These are phyloP conservation scores for Hucho hucho DNA, from an alignment of 2,113 vertebrate genomes.

Conservation along the genomic window DNA sequence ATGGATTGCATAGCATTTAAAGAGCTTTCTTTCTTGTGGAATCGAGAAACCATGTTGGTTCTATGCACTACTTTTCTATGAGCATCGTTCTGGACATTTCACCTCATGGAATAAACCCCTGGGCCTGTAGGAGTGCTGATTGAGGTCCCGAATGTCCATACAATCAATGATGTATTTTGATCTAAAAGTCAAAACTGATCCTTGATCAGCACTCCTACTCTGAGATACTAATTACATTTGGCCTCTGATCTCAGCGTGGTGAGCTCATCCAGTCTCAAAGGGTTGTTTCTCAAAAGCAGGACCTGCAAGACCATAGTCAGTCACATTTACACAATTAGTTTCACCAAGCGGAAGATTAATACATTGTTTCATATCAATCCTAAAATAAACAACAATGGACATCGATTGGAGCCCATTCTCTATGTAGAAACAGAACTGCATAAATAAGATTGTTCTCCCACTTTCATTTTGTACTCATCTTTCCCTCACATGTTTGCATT, in stretches of 20 bases:
- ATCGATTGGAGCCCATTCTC: conserved; percentile 8
- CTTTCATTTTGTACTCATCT: conserved; percentile 26
- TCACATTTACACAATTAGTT: neutral
- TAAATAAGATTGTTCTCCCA: neutral
- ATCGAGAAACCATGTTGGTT: conserved; percentile 3
- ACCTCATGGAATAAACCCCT: neutral
- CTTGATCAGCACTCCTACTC: too few species aligned
- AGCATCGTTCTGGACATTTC: neutral
- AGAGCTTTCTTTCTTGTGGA: neutral
- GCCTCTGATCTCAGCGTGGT: neutral
- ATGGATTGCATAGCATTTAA: neutral
- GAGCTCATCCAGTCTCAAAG: neutral
- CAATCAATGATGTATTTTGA: too few species aligned
- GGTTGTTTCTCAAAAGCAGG: neutral
- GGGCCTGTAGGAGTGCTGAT: too few species aligned
- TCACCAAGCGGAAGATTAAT: neutral
- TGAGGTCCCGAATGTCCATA: too few species aligned
- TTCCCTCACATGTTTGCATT: conserved; percentile 13
- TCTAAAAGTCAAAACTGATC: too few species aligned
- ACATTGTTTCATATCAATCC: conserved; percentile 23
- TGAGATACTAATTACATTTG: too few species aligned
- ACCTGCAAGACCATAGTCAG: neutral
- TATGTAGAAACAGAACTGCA: neutral
- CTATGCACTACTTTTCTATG: conserved; percentile 1
- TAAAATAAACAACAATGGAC: conserved; percentile 25